Conservation (phyloP, 2,888 invertebrate species). For the Smittia sp. region DNA sequence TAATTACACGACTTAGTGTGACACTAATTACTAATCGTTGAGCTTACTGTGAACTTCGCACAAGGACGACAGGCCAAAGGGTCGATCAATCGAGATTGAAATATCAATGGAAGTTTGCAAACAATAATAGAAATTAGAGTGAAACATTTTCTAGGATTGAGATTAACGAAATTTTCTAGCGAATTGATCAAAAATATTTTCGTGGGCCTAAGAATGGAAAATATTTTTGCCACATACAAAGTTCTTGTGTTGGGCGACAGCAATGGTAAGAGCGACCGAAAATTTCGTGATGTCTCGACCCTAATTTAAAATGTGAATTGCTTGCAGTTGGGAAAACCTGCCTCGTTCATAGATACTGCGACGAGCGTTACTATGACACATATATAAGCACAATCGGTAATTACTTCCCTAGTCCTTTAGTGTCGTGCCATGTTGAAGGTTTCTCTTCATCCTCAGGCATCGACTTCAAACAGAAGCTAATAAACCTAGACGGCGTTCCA, state of each 20-base stretch:
- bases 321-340: slow-evolving; percentile 77
- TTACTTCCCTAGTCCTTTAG: no score
- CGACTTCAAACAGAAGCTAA: slow-evolving; percentile 87
- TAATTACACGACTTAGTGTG: no score
- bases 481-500: slow-evolving; percentile 80
- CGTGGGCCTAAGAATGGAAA: no score
- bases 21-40: no score
- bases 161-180: background rate
- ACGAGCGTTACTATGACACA: slow-evolving; percentile 85
- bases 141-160: background rate
- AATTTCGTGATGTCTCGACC: no score
- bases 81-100: no score
- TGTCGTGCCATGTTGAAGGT: background rate
- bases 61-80: no score
- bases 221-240: slow-evolving; percentile 69
- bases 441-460: slow-evolving; percentile 61
- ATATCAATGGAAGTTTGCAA: no score
- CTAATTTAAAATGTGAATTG: no score
- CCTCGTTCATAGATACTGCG: slow-evolving; percentile 85
- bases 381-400: slow-evolving; percentile 89
- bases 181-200: background rate
- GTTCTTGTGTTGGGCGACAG: slow-evolving; percentile 77
- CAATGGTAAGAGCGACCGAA: no score
- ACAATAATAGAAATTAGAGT: no score
- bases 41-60: no score